phyloP scores from a whole-genome alignment of 2,888 invertebrate genomes.

The Volucella zonaria region DNA sequence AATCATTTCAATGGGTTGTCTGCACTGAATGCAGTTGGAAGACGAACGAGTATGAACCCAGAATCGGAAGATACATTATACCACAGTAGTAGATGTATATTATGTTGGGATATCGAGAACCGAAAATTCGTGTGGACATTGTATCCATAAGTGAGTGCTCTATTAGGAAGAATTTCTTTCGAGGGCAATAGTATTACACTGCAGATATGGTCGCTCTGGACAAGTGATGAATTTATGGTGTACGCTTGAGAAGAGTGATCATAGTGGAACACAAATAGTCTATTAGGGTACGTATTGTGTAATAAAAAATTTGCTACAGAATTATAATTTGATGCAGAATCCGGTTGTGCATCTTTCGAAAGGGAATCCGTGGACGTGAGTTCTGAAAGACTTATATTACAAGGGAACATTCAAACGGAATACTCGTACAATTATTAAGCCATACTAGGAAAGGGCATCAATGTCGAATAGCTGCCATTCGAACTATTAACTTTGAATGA shows the following conservation, averaged over 20 bases:
- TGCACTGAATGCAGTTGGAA: slow-evolving; percentile 34
- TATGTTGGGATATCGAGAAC: slow-evolving; percentile 15
- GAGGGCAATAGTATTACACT: slow-evolving; percentile 34
- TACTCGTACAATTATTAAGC: too few species aligned
- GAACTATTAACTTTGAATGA: too few species aligned
- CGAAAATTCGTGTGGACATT: slow-evolving; percentile 42
- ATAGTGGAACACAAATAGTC: not conserved
- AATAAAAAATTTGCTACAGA: too few species aligned
- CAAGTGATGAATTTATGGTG: slow-evolving; percentile 48
- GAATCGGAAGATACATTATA: slow-evolving; percentile 20
- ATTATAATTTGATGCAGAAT: too few species aligned
- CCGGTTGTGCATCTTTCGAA: too few species aligned
- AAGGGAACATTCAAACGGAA: too few species aligned
- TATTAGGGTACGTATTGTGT: not conserved
- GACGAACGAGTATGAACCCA: not conserved
- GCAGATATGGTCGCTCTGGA: slow-evolving; percentile 38
- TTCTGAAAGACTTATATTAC: too few species aligned
- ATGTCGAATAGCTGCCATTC: too few species aligned
- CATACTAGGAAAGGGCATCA: too few species aligned
- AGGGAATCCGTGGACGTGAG: too few species aligned
- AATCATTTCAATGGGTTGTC: slow-evolving; percentile 61
- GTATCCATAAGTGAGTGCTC: slow-evolving; percentile 26
- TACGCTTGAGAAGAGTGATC: not conserved
- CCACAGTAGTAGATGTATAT: slow-evolving; percentile 3
- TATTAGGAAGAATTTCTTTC: slow-evolving; percentile 25